Base-by-base conservation (phyloP, 2,888 invertebrate species). In the Aspidiotus destructor region DNA sequence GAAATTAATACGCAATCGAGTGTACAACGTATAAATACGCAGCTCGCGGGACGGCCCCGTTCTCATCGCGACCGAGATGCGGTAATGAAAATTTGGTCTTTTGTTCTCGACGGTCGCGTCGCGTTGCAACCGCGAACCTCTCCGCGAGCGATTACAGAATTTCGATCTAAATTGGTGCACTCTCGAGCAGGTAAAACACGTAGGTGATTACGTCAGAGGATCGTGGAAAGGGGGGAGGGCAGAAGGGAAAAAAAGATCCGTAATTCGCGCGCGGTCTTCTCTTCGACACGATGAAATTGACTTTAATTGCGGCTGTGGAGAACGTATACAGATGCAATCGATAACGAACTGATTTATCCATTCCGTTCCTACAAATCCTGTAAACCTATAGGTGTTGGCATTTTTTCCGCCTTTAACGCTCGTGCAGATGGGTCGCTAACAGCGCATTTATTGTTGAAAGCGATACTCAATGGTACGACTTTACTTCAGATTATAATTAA, bases 371-470 rank as follows among this genome's bases (percentile, higher is more conserved):
- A n/a, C 15, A 54, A 17, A 17, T 54, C 16, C 17, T 54, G 55
- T 28, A 28, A 1, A 28, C 28, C 28, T 28, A 28, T 28, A 28
- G 28, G 28, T 28, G 28, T 28, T 28, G 28, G 28, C 28, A 48
- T 48, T 13, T 11, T 48, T 48, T 11, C 48, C 10, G 48, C n/a
- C 11, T 48, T 48, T 48, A 48, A 48, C 48, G 6, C 40, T 58
- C 58, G 42, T 53, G 55, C 44, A 41, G 64, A 42, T 55, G 64
- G 55, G 64, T 55, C 48, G 62, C 55, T 64, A 64, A 64, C 57
- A 57, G 64, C 64, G 64, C 64, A 44, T 64, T 64, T 64, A 28
- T 28, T 28, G 54, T 54, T 64, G 54, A 54, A 64, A 64, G 64
- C 55, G 42, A 64, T 62, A 62, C 48, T 11, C n/a, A 48, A n/a